Conservation (phyloP, 1,140 invertebrate genomes). For the Habropoda laboriosa region DNA sequence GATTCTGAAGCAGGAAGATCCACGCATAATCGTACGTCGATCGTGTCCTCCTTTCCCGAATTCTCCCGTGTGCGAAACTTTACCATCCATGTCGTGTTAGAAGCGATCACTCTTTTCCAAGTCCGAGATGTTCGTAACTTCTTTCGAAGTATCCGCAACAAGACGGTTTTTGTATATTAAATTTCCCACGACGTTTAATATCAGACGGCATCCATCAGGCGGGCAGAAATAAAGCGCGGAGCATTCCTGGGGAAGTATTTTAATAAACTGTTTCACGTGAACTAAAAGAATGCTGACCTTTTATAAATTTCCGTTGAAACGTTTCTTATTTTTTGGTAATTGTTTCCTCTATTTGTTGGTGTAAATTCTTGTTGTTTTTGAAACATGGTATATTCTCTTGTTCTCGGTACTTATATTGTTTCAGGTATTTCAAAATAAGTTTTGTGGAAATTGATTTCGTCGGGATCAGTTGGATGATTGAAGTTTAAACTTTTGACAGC, state of each 20-base stretch:
- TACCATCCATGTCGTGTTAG: neutral
- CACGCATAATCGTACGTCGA: constrained; percentile 9
- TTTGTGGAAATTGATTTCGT: neutral
- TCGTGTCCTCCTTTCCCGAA: neutral
- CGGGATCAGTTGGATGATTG: neutral
- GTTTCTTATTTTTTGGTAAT: no score
- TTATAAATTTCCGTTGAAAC: no score
- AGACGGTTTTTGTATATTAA: neutral
- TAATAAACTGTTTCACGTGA: neutral
- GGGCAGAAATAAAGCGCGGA: neutral
- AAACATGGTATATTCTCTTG: no score
- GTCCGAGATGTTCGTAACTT: neutral
- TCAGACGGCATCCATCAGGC: neutral
- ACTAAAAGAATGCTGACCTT: neutral
- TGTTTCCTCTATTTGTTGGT: no score
- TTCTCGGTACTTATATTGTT: no score
- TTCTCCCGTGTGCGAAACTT: neutral
- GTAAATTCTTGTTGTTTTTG: neutral
- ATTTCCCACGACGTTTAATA: neutral
- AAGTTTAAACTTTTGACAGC: neutral
- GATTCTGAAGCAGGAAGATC: constrained; percentile 8
- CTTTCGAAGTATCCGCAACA: neutral
- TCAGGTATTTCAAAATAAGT: no score
- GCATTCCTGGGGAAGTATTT: no score
- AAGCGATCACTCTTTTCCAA: no score